phyloP scores from a whole-genome alignment of 1,140 invertebrate species.

The Agrypnia vestita region DNA sequence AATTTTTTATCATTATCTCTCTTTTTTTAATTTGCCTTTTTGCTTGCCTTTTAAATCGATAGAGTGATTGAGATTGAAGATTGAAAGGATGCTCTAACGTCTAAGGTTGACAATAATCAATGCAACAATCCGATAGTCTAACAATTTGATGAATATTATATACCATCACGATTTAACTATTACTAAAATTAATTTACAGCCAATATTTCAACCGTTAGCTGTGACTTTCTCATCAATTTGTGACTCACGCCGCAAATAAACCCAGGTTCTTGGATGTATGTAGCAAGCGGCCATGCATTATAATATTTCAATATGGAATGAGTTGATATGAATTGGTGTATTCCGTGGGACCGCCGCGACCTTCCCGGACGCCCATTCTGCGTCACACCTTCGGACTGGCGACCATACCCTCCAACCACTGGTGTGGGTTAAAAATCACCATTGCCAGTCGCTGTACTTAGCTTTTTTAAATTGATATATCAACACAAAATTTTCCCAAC shows the following conservation, averaged over 20 bases:
- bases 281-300: conserved; percentile 32
- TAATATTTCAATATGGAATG: conserved; percentile 39
- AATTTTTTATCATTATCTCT: too few relatives aligned
- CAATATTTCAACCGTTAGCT: not conserved
- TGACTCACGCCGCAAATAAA: conserved; percentile 29
- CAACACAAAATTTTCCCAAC: too few relatives aligned
- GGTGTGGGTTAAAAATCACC: not conserved
- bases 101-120: too few relatives aligned
- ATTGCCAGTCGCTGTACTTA: not conserved
- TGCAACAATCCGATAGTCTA: too few relatives aligned
- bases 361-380: conserved; percentile 42
- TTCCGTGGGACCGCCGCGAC: conserved; percentile 53
- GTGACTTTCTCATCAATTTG: conserved; percentile 15
- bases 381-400: conserved; percentile 34
- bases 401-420: not conserved
- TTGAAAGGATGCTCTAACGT: too few relatives aligned
- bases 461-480: not conserved
- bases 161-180: too few relatives aligned
- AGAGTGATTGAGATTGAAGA: too few relatives aligned
- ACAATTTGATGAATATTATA: too few relatives aligned
- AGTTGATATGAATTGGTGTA: conserved; percentile 54
- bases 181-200: too few relatives aligned
- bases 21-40: too few relatives aligned
- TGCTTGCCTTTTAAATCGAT: too few relatives aligned
- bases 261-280: conserved; percentile 31